Percentiles rank a stretch among this genome's conserved stretches.
Conservation (phyloP, 2,888 invertebrate genomes). For the Fragum sueziense region DNA sequence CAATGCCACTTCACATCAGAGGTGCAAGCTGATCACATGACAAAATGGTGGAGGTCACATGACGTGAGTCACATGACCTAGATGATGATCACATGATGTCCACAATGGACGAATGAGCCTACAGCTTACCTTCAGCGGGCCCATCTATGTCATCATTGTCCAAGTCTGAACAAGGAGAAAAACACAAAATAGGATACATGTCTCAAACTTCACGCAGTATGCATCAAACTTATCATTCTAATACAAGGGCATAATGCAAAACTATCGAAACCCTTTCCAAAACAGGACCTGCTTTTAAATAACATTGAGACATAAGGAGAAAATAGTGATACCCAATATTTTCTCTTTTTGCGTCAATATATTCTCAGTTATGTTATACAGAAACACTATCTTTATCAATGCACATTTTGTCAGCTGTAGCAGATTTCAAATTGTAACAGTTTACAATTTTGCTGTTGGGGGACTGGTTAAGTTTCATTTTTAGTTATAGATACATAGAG, state of each 20-base stretch:
- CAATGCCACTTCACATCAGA: slow-evolving; percentile 22
- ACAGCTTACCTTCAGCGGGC: slow-evolving; percentile 65
- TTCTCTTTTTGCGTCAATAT: neutral
- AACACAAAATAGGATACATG: neutral
- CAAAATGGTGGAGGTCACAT: slow-evolving; percentile 33
- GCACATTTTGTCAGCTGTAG: too few species aligned
- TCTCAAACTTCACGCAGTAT: neutral
- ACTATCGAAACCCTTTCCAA: neutral
- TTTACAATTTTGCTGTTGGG: neutral
- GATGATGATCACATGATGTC: slow-evolving; percentile 47
- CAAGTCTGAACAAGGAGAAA: slow-evolving; percentile 65
- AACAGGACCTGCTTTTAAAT: neutral
- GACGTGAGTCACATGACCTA: slow-evolving; percentile 40
- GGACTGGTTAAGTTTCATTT: too few species aligned
- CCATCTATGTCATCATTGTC: slow-evolving; percentile 69
- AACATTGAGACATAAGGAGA: neutral
- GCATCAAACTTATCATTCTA: neutral
- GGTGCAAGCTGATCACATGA: slow-evolving; percentile 30
- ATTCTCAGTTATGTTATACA: too few species aligned
- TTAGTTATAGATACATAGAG: too few species aligned
- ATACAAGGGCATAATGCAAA: neutral
- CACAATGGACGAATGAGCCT: slow-evolving; percentile 14
- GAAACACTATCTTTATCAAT: too few species aligned
- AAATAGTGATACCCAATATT: neutral
- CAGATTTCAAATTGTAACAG: too few species aligned